Evolutionary conservation across 2,888 invertebrate genomes (phyloP), one percentile per base, ranked within the genome.

Genomic region (Xanthia icteritia): DNA sequence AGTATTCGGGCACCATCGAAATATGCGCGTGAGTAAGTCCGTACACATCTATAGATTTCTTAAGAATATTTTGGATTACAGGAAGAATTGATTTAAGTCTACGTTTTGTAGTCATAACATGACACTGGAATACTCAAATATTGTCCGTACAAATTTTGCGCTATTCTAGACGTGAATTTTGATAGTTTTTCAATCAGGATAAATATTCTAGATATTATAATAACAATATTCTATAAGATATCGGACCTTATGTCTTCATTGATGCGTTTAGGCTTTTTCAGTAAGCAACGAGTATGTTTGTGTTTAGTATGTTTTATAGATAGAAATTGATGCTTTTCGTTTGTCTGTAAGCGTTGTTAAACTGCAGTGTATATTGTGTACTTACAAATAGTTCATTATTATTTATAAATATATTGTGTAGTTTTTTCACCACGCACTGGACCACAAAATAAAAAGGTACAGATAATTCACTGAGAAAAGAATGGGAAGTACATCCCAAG

Each of bases 101-200:
- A 76, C 0, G 11, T 54, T 73, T 70, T 82, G 58, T 13, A 77
- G 64, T 82, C 70, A 77, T 82, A 48, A 39, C 0, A 82, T 70
- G 70, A 84, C 82, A 58, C 39, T 80, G 65, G 42, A 84, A 84
- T 74, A 84, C 68, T 71, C 36, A 42, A 80, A 84, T 84, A 76
- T 81, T 81, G 82, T 84, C 60, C 39, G 48, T 56, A 84, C 39
- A 65, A 76, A 64, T 76, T 45, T 76, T 72, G 42, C 63, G 36
- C 0, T 56, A 75, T n/a, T 48, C 20, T 66, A 69, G 11, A 17
- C 0, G 48, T 66, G 60, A n/a, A 60, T 64, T 60, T 51, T 58
- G 9, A 61, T n/a, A 36, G 23, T 51, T 51, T 31, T 9, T 2
- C 3, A 23, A 67, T 17, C 0, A 76, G 36, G 15, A 45, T 78